Conservation (phyloP, 2,888 invertebrate species). For the Ypsolopha sequella region DNA sequence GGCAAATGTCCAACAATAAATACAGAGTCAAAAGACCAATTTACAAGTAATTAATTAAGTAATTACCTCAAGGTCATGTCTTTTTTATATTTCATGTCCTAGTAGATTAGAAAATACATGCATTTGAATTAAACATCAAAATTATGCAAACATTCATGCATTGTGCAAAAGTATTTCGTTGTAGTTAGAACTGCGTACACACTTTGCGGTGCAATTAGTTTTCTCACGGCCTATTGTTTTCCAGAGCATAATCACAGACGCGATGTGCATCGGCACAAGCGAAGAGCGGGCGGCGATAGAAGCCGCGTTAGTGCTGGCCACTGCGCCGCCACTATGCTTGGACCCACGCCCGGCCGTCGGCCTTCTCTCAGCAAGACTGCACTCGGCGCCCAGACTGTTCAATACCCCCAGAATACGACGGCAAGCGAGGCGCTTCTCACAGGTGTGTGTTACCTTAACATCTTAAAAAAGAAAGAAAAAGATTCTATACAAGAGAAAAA, state of each 20-base stretch:
- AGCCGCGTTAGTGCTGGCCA: constrained; percentile 86
- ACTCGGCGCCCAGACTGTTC: constrained; percentile 79
- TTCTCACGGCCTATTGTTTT: constrained; percentile 9
- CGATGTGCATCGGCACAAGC: constrained; percentile 73
- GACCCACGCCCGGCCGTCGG: constrained; percentile 90
- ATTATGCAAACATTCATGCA: too few relatives aligned
- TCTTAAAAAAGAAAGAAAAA: not conserved
- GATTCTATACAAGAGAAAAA: too few relatives aligned
- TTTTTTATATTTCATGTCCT: too few relatives aligned
- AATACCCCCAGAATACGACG: constrained; percentile 81
- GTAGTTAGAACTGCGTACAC: too few relatives aligned
- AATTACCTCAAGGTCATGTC: too few relatives aligned
- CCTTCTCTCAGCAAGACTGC: constrained; percentile 79
- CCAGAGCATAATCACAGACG: constrained; percentile 75
- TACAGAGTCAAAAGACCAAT: too few relatives aligned
- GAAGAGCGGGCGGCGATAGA: constrained; percentile 83
- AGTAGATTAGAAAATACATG: too few relatives aligned
- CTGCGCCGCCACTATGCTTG: constrained; percentile 88
- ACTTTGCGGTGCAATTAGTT: too few relatives aligned
- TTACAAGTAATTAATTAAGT: too few relatives aligned
- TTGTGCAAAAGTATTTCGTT: too few relatives aligned
- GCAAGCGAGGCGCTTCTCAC: constrained; percentile 83
- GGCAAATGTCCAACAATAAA: too few relatives aligned
- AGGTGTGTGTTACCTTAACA: constrained; percentile 56
- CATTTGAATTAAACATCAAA: too few relatives aligned